phyloP scores from a whole-genome alignment of 2,797 vertebrate species.

The Trachurus trachurus region DNA sequence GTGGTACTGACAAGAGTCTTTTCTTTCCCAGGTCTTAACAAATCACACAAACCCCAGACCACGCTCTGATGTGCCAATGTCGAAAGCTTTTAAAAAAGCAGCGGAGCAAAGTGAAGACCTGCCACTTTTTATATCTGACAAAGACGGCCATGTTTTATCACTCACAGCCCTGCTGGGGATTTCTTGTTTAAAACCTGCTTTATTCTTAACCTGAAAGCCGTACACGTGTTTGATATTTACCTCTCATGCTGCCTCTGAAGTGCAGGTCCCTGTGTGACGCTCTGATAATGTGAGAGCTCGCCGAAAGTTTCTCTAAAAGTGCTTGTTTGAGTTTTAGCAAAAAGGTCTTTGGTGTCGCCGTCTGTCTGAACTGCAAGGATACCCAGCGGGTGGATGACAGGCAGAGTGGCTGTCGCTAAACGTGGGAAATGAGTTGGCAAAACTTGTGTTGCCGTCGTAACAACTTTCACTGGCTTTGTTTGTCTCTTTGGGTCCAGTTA shows the following conservation, averaged over 20 bases:
- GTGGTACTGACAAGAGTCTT: conserved; percentile 19
- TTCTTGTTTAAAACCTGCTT: neutral
- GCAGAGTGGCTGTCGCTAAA: conserved; percentile 6
- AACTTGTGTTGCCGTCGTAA: conserved; percentile 30
- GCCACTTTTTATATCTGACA: conserved; percentile 53
- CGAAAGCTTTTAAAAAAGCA: conserved; percentile 35
- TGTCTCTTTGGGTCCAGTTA: conserved; percentile 32
- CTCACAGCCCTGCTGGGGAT: conserved; percentile 55
- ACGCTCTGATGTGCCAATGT: conserved; percentile 11
- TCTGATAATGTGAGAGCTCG: conserved; percentile 23
- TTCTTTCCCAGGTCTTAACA: conserved; percentile 27
- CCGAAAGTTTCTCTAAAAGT: conserved; percentile 32
- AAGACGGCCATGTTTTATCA: conserved; percentile 51
- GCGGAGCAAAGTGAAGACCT: conserved; percentile 22
- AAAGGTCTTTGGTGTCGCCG: conserved; percentile 44
- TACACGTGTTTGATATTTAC: conserved; percentile 62
- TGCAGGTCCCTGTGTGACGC: conserved; percentile 39
- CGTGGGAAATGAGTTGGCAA: conserved; percentile 26
- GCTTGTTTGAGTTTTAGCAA: conserved; percentile 25
- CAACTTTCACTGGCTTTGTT: conserved; percentile 19
- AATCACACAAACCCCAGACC: conserved; percentile 20
- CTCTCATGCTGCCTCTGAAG: conserved; percentile 36
- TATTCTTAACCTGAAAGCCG: conserved; percentile 43
- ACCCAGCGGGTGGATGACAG: conserved; percentile 37
- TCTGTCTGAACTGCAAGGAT: conserved; percentile 46